phyloP scores from a whole-genome alignment of 2,888 invertebrate genomes.

The Clistopyga incitator region DNA sequence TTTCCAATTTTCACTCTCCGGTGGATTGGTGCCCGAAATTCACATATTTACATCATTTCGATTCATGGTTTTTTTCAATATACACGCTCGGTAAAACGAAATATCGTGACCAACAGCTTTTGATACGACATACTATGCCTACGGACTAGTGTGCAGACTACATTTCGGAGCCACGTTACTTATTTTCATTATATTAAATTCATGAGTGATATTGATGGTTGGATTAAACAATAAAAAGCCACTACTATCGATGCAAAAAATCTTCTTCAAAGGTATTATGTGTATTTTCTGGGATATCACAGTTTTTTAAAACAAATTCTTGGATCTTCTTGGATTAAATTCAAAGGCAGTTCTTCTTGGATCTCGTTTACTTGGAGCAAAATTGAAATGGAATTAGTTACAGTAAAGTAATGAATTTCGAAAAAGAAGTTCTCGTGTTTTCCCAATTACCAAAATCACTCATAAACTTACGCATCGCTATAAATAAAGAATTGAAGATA shows the following conservation, averaged over 20 bases:
- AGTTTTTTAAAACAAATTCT: not conserved
- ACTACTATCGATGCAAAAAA: slow-evolving; percentile 26
- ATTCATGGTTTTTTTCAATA: slow-evolving; percentile 14
- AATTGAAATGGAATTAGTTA: not conserved
- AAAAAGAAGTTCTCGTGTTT: not conserved
- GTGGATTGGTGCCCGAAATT: slow-evolving; percentile 34
- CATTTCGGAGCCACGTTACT: slow-evolving; percentile 27
- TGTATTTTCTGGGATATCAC: not conserved
- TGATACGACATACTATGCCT: slow-evolving; percentile 38
- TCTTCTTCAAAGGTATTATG: not conserved
- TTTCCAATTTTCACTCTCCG: not conserved
- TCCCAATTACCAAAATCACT: slow-evolving; percentile 11
- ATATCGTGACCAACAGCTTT: slow-evolving; percentile 25
- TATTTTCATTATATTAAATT: slow-evolving; percentile 8
- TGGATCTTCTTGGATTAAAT: too few relatives aligned
- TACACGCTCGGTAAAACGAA: not conserved
- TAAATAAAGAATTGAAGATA: slow-evolving; percentile 4
- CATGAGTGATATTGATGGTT: slow-evolving; percentile 11
- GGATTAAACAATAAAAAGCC: slow-evolving; percentile 1
- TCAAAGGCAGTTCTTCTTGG: too few relatives aligned
- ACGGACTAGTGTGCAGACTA: slow-evolving; percentile 35
- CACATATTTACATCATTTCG: slow-evolving; percentile 48
- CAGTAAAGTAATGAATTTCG: not conserved
- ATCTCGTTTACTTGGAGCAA: not conserved
- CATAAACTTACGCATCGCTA: not conserved